phyloP scores from a whole-genome alignment of 2,797 vertebrate species.

The Oreortyx pictus region DNA sequence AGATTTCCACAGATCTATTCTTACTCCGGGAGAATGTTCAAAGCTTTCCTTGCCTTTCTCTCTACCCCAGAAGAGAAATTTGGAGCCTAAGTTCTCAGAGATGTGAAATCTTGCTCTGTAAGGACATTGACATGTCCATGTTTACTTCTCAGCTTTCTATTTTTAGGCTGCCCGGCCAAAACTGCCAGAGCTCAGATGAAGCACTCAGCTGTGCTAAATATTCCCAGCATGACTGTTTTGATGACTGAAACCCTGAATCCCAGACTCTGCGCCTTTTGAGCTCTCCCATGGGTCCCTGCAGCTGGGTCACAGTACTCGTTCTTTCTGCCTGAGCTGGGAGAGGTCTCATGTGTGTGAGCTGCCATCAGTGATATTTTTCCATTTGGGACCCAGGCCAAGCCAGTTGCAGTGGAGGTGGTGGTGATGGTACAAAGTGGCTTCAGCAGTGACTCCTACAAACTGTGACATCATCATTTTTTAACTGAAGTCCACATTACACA shows the following conservation, averaged over 20 bases:
- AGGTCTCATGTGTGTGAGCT: neutral
- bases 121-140: neutral
- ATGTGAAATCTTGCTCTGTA: neutral
- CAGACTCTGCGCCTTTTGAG: rapidly evolving
- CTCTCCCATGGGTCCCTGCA: neutral
- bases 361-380: neutral
- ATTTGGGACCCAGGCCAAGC: neutral
- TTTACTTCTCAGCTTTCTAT: neutral
- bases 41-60: neutral
- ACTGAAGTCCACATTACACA: neutral
- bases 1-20: neutral
- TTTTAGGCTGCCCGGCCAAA: neutral
- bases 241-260: neutral
- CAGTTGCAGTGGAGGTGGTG: neutral
- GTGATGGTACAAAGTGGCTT: neutral
- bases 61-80: neutral
- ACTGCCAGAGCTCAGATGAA: neutral
- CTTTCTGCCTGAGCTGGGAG: neutral
- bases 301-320: rapidly evolving
- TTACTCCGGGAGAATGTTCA: neutral
- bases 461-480: rapidly evolving
- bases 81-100: neutral
- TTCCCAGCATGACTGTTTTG: neutral
- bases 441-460: neutral
- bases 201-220: neutral